Evolutionary conservation across 2,113 vertebrate genomes (phyloP), one percentile per base, ranked within the genome.

Genomic region (Octodon degus): DNA sequence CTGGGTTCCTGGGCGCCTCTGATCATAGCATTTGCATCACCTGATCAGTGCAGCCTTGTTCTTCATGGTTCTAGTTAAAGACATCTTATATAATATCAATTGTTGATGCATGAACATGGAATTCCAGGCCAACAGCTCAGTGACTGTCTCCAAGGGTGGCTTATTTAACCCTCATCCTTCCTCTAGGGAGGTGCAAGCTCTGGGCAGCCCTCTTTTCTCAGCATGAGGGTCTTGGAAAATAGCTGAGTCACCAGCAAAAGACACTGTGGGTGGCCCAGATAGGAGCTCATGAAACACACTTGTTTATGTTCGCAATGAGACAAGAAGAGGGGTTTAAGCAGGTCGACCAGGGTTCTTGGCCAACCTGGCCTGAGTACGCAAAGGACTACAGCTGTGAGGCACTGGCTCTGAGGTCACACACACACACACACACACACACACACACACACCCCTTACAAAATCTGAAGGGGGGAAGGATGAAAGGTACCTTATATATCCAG

Each of bases 31-130:
- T 91, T 93, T 93, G 50, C 76, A 77, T 60, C 87, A 68, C 32
- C 65, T 12, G 24, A 68, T 16, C 43, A 74, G 27, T 0, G 19
- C 8, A 58, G 77, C 27, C 37, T 93, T 70, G 30, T 37, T 95
- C 94, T 63, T 14, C 27, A 47, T 13, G 16, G 37, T 84, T 92
- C 76, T 91, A 58, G 89, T 96, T 86, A 95, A 83, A 96, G 90
- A 32, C 17, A 50, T 43, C 47, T 86, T 60, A 40, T 80, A 34
- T 53, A 55, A 58, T 83, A 65, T 74, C 74, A 60, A 17, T 11
- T 50, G 16, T 93, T 72, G 77, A 90, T 82, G 90, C 65, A 81
- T 79, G 80, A 55, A 43, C 17, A 34, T 4, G 70, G 83, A 86
- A 85, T 53, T 89, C 19, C 9, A 0, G 24, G 37, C 83, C 79